Conservation (phyloP, 2,888 invertebrate genomes). For the Caenorhabditis doughertyi region DNA sequence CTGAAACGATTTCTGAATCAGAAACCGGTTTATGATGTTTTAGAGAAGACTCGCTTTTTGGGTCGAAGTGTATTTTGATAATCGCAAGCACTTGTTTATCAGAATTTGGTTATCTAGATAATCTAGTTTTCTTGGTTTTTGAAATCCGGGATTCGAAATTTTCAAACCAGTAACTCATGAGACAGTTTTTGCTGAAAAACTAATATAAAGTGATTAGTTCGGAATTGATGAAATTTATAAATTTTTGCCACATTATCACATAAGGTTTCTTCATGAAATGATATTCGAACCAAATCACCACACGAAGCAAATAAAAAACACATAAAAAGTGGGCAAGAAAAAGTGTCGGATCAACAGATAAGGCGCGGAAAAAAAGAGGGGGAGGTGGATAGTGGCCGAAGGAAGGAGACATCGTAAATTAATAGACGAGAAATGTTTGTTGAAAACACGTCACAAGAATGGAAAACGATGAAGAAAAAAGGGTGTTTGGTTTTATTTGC, state of each 20-base stretch:
- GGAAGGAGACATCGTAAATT: constrained; percentile 29
- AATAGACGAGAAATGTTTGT: constrained; percentile 30
- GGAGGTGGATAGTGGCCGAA: background rate
- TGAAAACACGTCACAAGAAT: constrained; percentile 46
- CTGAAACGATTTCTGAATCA: background rate
- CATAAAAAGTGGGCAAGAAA: constrained; percentile 22
- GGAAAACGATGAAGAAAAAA: constrained; percentile 9
- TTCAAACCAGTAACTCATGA: too few species aligned
- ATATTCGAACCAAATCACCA: background rate
- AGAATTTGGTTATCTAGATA: background rate
- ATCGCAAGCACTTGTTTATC: background rate
- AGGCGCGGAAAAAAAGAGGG: constrained; percentile 12
- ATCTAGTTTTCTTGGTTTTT: background rate
- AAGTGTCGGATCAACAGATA: constrained; percentile 34
- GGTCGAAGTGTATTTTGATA: constrained; percentile 1
- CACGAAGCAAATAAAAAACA: constrained; percentile 19
- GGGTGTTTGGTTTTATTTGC: constrained; percentile 1
- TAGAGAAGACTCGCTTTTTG: background rate
- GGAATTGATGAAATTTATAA: too few species aligned
- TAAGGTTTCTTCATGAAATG: background rate
- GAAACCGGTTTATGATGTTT: constrained; percentile 34
- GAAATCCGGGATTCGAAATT: too few species aligned
- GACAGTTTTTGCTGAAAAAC: too few species aligned
- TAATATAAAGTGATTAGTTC: background rate
- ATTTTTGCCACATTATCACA: too few species aligned